Conservation (phyloP, 2,888 invertebrate genomes). For the Metalampra italica region DNA sequence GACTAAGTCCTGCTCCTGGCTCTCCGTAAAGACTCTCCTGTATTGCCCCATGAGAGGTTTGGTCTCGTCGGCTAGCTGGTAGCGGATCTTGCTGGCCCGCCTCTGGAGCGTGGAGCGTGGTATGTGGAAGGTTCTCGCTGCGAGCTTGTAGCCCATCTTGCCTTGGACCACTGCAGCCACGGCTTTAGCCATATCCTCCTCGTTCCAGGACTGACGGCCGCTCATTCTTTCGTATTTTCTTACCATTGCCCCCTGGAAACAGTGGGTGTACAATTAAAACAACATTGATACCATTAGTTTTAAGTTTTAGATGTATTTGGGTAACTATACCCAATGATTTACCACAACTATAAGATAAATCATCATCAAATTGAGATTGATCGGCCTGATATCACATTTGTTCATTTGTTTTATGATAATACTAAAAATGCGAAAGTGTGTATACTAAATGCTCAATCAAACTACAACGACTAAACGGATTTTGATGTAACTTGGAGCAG, state of each 20-base stretch:
- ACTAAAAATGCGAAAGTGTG: no score
- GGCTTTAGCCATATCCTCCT: constrained; percentile 72
- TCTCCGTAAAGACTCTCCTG: constrained; percentile 68
- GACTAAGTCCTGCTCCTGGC: constrained; percentile 68
- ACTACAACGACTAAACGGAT: no score
- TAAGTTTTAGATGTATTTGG: no score
- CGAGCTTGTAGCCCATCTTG: constrained; percentile 74
- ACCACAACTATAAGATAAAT: no score
- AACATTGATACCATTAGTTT: no score
- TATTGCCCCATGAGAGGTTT: constrained; percentile 73
- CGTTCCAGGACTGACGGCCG: constrained; percentile 73
- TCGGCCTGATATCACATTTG: not conserved
- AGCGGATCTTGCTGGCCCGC: constrained; percentile 68
- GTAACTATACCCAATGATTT: no score
- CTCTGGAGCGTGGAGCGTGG: constrained; percentile 70
- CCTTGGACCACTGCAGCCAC: constrained; percentile 73
- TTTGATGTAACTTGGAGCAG: no score
- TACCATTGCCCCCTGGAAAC: constrained; percentile 68
- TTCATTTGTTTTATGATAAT: not conserved
- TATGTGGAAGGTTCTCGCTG: constrained; percentile 70
- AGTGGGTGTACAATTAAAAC: not conserved
- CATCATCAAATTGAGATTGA: no score
- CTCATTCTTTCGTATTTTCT: constrained; percentile 75
- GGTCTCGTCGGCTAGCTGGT: constrained; percentile 63
- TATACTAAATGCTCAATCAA: no score